Evolutionary conservation across 2,888 invertebrate species (phyloP), one percentile per base, ranked within the genome.

Genomic region (Drosophila colorata): DNA sequence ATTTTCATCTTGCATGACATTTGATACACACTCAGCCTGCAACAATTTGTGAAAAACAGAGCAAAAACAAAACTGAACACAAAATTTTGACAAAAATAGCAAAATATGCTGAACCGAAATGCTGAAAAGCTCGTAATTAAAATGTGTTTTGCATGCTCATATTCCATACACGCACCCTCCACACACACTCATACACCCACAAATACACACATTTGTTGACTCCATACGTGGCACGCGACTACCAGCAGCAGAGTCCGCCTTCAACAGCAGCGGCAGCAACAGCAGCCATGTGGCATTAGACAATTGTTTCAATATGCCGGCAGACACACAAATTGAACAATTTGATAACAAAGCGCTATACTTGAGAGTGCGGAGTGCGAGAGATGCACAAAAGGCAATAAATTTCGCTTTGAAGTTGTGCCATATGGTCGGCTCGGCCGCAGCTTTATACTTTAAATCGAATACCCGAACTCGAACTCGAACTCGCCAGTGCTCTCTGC

Each of bases 251-350:
- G 51, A 38, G 40, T 16, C 35, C 51, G 60, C 33, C 28, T 64
- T 28, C 23, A 43, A 48, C 35, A 38, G 49, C 23, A 25, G 38
- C 35, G 33, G 33, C 38, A 52, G 25, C 35, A 14, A 47, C 48
- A 28, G 35, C 78, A 65, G 80, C 78, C 80, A 80, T 80, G 80
- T 80, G 80, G 78, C 66, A 85, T 84, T 85, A 80, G 83, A 83
- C 82, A 83, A 83, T 84, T 85, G 85, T 85, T 78, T 85, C 78
- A 83, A 83, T 85, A 78, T 85, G 82, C 82, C 80, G 78, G 58
- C 67, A 75, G 78, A 71, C 72, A 74, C 80, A 83, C 80, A 84
- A 84, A 84, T 84, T 84, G 82, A 85, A 83, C 82, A 85, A 85
- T 83, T 83, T 85, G 83, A 83, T 83, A 83, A 82, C 72, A 83